These are phyloP conservation scores for Thalassarche chlororhynchos DNA, from an alignment of 2,113 vertebrate species.

Conservation along the genomic window DNA sequence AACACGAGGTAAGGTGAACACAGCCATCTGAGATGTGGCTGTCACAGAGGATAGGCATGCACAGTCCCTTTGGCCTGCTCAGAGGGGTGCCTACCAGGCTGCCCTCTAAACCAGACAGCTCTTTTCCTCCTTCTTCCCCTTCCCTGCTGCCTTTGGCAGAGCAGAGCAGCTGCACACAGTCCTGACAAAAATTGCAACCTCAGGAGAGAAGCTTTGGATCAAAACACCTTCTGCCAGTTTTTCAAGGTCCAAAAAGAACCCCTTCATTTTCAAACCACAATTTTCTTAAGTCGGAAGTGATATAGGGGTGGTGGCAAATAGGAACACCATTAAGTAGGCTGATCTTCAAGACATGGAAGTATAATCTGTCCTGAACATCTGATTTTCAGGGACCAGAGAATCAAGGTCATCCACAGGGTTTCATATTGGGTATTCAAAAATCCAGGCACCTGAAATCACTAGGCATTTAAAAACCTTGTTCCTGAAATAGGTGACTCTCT, in stretches of 20 bases:
- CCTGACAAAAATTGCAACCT: neutral
- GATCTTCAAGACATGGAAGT: neutral
- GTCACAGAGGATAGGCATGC: neutral
- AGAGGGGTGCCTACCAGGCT: too few species aligned
- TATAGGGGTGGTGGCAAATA: neutral
- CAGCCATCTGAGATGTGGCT: neutral
- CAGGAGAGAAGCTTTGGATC: neutral
- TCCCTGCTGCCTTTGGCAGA: neutral
- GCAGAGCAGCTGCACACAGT: neutral
- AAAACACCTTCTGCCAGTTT: neutral
- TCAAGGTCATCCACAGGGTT: neutral
- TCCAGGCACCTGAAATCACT: neutral
- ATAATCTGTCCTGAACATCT: neutral
- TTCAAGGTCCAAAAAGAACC: neutral
- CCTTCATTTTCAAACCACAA: neutral
- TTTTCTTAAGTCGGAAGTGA: neutral
- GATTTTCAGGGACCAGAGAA: neutral
- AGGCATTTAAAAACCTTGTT: neutral
- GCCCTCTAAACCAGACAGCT: neutral
- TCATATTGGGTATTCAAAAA: neutral
- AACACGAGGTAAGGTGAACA: neutral
- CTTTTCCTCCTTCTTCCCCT: neutral
- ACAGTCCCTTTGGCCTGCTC: neutral
- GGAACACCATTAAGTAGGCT: neutral
- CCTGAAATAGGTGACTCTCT: neutral